Evolutionary conservation across 2,113 vertebrate genomes (phyloP), one percentile per base, ranked within the genome.

Genomic region (Brienomyrus brachyistius): DNA sequence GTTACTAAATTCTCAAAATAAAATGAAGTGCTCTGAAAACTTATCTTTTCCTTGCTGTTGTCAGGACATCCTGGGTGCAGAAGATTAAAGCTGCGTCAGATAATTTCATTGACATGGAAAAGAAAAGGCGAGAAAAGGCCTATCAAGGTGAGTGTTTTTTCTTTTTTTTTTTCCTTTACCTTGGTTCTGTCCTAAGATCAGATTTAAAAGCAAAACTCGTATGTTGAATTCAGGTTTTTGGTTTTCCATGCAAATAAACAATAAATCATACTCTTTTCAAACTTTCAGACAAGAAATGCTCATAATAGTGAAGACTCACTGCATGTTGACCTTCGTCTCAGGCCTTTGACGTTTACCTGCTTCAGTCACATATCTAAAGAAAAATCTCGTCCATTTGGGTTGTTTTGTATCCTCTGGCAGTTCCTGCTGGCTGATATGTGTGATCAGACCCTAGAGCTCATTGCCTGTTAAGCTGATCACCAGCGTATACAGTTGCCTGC

Each of bases 51-150:
- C 15, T 85, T 10, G 51, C 19, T 43, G 40, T 35, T 10, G 47
- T 80, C 84, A 99, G 98, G 91, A 99, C 98, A 2, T 97, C 98
- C 59, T 99, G 98, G 98, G 97, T 99, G 91, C 98, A 99, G 95
- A 99, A 99, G 94, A 98, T 99, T 93, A 99, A 99, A 93, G 95
- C 95, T 0, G 97, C 97, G 0, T 99, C 98, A 0, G 98, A 99
- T 93, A 96, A 97, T 31, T 99, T 97, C 91, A 96, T 99, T 0
- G 97, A 98, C 92, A 99, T 95, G 0, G 98, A 99, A 91, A 98
- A 98, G 95, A 98, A 95, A 92, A 99, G 98, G 92, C 95, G 97
- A 15, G 98, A 99, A 86, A 98, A 96, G 89, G 95, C 96, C 23
- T 99, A 98, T 93, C 98, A 98, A 96, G 97, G 98, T 99, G 94